Conservation (phyloP, 2,113 vertebrate genomes). For the Carollia perspicillata region DNA sequence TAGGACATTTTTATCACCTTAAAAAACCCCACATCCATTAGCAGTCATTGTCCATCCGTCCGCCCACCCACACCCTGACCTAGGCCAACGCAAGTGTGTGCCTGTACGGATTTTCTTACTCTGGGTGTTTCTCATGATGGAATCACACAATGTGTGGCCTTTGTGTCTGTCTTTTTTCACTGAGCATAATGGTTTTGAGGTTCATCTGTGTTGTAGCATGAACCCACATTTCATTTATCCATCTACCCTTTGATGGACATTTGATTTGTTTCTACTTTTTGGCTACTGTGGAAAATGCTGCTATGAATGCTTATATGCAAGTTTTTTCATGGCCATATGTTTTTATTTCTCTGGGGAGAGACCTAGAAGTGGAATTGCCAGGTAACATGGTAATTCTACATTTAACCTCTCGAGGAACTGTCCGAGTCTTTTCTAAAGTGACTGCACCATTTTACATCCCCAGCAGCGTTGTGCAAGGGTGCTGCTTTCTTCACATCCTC, state of each 20-base stretch:
- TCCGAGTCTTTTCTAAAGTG: not conserved
- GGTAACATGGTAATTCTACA: not conserved
- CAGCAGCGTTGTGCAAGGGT: not conserved
- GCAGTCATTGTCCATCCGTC: not conserved
- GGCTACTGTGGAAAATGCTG: not conserved
- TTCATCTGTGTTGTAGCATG: not conserved
- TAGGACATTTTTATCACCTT: not conserved
- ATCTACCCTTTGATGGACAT: not conserved
- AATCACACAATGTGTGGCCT: not conserved
- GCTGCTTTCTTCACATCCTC: not conserved
- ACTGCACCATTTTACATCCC: not conserved
- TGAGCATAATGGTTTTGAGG: not conserved
- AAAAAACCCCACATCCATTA: not conserved
- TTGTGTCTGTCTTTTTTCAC: not conserved
- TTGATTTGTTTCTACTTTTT: not conserved
- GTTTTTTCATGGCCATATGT: not conserved
- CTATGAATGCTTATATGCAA: not conserved
- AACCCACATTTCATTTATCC: not conserved
- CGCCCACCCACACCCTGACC: not conserved
- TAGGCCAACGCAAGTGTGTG: not conserved
- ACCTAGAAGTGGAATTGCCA: not conserved
- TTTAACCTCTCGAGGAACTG: not conserved
- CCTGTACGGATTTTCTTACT: not conserved
- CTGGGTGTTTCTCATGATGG: not conserved
- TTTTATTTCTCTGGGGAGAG: not conserved